Base-by-base conservation (phyloP, 1,140 invertebrate species). In the Pantala flavescens region DNA sequence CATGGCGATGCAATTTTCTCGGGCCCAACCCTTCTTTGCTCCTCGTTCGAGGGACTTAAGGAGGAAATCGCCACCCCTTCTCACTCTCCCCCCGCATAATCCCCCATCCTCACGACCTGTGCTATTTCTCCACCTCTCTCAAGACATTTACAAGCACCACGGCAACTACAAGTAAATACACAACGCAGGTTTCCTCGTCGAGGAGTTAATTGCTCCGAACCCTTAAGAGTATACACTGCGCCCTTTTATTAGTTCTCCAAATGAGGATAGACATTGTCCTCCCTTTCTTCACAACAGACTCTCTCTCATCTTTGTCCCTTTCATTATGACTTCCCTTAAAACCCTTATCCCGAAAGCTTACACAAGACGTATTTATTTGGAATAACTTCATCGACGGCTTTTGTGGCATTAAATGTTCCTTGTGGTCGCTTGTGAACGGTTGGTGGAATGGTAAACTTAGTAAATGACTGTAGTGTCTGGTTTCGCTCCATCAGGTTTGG, bases 181-280 rank as follows among this genome's bases (percentile, higher is more conserved):
- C n/a, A 63, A 63, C 49, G n/a, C 49, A 21, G n/a, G 49, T 63
- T 63, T 21, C 49, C n/a, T 63, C 49, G 12, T 14, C 16, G 49
- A 63, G 49, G 49, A 63, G 49, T 63, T 63, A 63, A 63, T 63
- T 63, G 49, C 49, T 63, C 49, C 49, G 12, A 3, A 63, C 49
- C 49, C 49, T 63, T 63, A 7, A 63, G n/a, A 63, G 49, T 63
- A 16, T 63, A 63, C 49, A 63, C 49, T 21, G n/a, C 49, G 49
- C 49, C 49, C n/a, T 63, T 63, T 63, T 63, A 63, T 63, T 63
- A 63, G 49, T 21, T 63, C 49, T 63, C 49, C 49, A 63, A 63
- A 63, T 63, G 49, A 63, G 49, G 49, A 63, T 63, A 63, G 49
- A 63, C 49, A 14, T 63, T 63, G 49, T 63, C 49, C 49, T 63